Evolutionary conservation across 2,113 vertebrate genomes (phyloP).

Genomic region (Chiloscyllium plagiosum): DNA sequence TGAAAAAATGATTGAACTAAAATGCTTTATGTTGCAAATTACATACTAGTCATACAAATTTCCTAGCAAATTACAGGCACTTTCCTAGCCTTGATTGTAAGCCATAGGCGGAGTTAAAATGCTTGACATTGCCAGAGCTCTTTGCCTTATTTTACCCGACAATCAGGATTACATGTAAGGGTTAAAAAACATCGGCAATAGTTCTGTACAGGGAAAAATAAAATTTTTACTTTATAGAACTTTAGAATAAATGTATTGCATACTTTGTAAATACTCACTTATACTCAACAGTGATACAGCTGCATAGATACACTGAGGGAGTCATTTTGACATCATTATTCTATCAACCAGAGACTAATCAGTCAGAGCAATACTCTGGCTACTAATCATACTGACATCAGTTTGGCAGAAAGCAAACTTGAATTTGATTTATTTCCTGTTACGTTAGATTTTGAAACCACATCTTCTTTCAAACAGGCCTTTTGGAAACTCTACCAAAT

Average conservation of each 20-base stretch:
- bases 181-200: background rate
- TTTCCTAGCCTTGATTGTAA: background rate
- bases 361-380: background rate
- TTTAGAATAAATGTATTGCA: background rate
- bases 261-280: background rate
- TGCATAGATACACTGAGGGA: background rate
- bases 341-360: background rate
- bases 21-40: background rate
- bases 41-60: background rate
- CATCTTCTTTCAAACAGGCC: background rate
- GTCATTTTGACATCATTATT: background rate
- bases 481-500: background rate
- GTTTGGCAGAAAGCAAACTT: background rate
- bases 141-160: background rate
- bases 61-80: background rate
- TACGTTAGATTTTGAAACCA: background rate
- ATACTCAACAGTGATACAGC: background rate
- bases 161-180: background rate
- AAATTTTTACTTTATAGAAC: background rate
- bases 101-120: background rate
- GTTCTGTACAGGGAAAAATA: background rate
- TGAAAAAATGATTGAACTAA: background rate
- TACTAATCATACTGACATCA: background rate
- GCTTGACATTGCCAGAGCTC: background rate
- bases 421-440: background rate